Evolutionary conservation across 2,888 invertebrate species (phyloP), one percentile per base, ranked within the genome.

Genomic region (Orthosia gracilis): DNA sequence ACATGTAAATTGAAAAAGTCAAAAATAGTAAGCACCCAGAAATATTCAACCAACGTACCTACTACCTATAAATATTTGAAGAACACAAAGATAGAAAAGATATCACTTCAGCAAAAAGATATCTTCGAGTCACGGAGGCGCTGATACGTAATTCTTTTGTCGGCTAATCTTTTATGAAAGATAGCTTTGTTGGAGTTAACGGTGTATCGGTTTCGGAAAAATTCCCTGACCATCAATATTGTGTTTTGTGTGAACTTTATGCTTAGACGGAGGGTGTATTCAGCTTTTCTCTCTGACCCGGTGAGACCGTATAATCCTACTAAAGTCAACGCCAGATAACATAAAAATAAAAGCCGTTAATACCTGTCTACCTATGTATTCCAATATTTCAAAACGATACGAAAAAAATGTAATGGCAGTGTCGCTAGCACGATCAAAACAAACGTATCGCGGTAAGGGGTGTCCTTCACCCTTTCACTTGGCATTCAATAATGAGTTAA

Each of bases 131-230:
- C 85, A 83, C 85, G 78, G 23, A 82, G 76, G 73, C 70, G 79
- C 74, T 76, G 87, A 81, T 77, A 77, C 65, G 64, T 75, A 77
- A 77, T 76, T 81, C 85, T 77, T 86, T 85, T 86, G 86, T 86
- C 75, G 52, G 82, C 82, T 69, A 85, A 78, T 86, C 78, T 84
- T 82, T 81, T 78, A 83, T 83, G 67, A 79, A 85, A 74, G 83
- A 79, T 83, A 73, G 63, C 85, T 83, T 76, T 74, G 85, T 67
- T 21, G 40, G 18, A 66, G 23, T 18, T 59, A 61, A 50, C 59
- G 52, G 23, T 69, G 69, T 83, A 80, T 83, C 63, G 69, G 74
- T 61, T 79, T 68, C 17, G 59, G 59, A 59, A 74, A 54, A 70
- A 80, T 61, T 81, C 69, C 74, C 80, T 50, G 64, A 59, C 68